These are phyloP conservation scores for Macrosoma leucophasiata DNA, from an alignment of 2,888 invertebrate genomes.

Conservation along the genomic window DNA sequence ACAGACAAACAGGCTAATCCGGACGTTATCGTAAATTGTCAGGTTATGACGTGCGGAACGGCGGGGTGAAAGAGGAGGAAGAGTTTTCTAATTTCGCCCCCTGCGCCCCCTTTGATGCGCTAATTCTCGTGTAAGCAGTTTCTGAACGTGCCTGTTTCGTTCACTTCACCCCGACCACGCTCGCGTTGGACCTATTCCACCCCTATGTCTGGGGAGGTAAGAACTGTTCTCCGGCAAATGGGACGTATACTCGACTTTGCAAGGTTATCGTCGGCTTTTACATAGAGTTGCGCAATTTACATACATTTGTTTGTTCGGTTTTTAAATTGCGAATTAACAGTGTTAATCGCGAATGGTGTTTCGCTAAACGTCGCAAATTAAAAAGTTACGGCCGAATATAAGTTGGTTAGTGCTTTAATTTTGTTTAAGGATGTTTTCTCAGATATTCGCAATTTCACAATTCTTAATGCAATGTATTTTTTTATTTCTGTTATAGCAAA, in stretches of 20 bases:
- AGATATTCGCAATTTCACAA: no score
- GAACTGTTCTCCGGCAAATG: conserved; percentile 30
- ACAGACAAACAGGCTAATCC: conserved; percentile 76
- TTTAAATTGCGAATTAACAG: conserved; percentile 72
- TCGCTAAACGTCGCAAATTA: conserved; percentile 42
- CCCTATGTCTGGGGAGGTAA: conserved; percentile 35
- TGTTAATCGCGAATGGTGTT: conserved; percentile 60
- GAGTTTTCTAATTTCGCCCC: conserved; percentile 73
- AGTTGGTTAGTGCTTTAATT: no score
- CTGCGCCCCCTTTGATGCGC: conserved; percentile 71
- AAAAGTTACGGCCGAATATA: conserved; percentile 31
- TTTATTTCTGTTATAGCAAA: no score
- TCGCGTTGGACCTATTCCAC: conserved; percentile 25
- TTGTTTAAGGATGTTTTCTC: no score
- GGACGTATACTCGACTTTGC: conserved; percentile 28
- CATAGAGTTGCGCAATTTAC: conserved; percentile 71
- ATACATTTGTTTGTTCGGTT: conserved; percentile 74
- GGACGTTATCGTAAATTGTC: conserved; percentile 76
- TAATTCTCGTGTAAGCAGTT: conserved; percentile 76
- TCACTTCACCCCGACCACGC: conserved; percentile 54
- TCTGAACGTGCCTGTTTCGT: conserved; percentile 73
- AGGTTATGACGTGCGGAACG: conserved; percentile 76
- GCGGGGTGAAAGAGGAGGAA: conserved; percentile 35
- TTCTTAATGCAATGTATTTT: no score
- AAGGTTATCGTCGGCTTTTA: conserved; percentile 65